Percentiles rank a stretch among this genome's conserved stretches.
Evolutionary conservation across 1,140 invertebrate species (phyloP).

Genomic region (Drosophila littoralis): DNA sequence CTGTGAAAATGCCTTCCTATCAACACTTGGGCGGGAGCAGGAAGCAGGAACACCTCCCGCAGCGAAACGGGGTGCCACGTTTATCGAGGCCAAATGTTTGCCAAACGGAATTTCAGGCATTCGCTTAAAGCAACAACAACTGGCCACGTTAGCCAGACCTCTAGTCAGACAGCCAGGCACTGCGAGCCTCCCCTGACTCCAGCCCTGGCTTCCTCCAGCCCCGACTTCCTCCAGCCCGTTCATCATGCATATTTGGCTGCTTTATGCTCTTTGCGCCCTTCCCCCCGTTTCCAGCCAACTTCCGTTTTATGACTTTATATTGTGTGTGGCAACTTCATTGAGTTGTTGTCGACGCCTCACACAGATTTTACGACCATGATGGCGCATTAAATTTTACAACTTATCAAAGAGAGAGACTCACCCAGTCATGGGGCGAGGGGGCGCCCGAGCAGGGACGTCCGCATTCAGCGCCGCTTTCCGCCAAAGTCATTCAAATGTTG

Average conservation of each 20-base stretch:
- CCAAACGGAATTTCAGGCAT: slow-evolving; percentile 25
- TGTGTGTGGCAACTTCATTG: slow-evolving; percentile 25
- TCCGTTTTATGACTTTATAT: slow-evolving; percentile 34
- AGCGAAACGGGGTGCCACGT: background rate
- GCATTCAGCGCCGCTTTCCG: background rate
- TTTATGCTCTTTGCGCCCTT: slow-evolving; percentile 40
- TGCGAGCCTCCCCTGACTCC: background rate
- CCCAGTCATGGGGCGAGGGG: background rate
- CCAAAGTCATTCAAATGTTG: slow-evolving; percentile 71
- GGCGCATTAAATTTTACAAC: slow-evolving; percentile 77
- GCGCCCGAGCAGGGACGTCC: background rate
- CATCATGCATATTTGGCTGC: slow-evolving; percentile 59
- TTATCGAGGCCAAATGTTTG: slow-evolving; percentile 22
- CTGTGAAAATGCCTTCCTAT: slow-evolving; percentile 53
- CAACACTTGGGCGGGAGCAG: slow-evolving; percentile 9
- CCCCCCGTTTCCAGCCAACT: background rate
- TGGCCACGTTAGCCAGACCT: background rate
- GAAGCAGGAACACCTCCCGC: background rate
- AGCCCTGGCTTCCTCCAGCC: background rate
- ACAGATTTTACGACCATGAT: slow-evolving; percentile 75
- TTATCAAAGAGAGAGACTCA: slow-evolving; percentile 78
- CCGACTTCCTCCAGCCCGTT: slow-evolving; percentile 19
- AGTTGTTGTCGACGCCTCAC: slow-evolving; percentile 31
- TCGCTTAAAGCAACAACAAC: slow-evolving; percentile 18
- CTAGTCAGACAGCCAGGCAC: background rate